Evolutionary conservation across 1,140 invertebrate species (phyloP).

Genomic region (Camponotus vicinus): DNA sequence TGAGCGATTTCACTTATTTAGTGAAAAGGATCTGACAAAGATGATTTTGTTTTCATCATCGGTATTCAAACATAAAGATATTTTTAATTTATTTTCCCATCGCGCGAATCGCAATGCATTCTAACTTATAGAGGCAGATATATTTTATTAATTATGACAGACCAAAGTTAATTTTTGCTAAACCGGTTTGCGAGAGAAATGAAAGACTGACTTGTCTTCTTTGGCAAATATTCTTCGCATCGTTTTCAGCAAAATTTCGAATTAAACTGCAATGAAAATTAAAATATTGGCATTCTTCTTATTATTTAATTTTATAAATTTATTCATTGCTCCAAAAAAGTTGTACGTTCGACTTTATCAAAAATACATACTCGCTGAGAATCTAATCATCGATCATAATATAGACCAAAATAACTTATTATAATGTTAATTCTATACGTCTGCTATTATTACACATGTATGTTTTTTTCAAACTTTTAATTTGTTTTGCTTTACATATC

Average conservation of each 20-base stretch:
- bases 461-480: conserved; percentile 18
- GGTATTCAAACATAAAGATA: conserved; percentile 30
- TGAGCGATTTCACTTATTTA: conserved; percentile 78
- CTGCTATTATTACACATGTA: background rate
- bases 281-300: conserved; percentile 60
- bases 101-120: background rate
- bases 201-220: conserved; percentile 60
- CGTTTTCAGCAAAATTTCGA: conserved; percentile 45
- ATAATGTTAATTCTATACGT: conserved; percentile 16
- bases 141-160: background rate
- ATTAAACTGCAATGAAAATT: conserved; percentile 56
- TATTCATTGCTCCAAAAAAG: background rate
- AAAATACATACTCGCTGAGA: conserved; percentile 5
- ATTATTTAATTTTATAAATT: conserved; percentile 31
- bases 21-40: conserved; percentile 40
- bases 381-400: background rate
- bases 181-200: conserved; percentile 41
- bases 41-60: conserved; percentile 28
- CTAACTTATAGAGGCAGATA: conserved; percentile 39
- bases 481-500: background rate
- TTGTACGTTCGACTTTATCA: conserved; percentile 6
- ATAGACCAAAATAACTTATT: conserved; percentile 16
- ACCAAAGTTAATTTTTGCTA: conserved; percentile 28
- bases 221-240: conserved; percentile 64
- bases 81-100: conserved; percentile 17